Percentiles rank a stretch among this genome's conserved stretches.
Conservation (phyloP, 30 jellyfish, hydroid and myxozoan genomes). For the Aurelia coerulea region DNA sequence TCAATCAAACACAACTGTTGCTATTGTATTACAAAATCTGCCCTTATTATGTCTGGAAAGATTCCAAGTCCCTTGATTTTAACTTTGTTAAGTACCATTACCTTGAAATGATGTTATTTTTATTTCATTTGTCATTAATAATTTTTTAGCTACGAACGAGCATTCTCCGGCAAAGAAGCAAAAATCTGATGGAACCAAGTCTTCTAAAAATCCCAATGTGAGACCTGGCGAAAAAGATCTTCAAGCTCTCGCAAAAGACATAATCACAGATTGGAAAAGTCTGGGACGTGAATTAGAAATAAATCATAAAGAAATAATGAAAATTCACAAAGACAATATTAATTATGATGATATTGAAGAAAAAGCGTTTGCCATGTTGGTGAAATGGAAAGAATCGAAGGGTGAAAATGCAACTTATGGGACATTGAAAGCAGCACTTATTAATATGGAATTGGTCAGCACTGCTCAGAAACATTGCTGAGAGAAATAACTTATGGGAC, state of each 20-base stretch:
- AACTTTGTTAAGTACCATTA: too few species aligned
- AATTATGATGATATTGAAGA: slow-evolving; percentile 89
- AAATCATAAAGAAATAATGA: slow-evolving; percentile 49
- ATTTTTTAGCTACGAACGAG: neutral
- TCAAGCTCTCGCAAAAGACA: slow-evolving; percentile 73
- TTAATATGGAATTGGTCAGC: slow-evolving; percentile 48
- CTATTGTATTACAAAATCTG: too few species aligned
- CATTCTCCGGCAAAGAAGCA: slow-evolving; percentile 37
- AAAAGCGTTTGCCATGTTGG: slow-evolving; percentile 88
- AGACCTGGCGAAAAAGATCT: slow-evolving; percentile 78
- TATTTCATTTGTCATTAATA: too few species aligned
- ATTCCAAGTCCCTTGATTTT: too few species aligned
- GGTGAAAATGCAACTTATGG: slow-evolving; percentile 43
- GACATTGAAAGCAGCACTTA: slow-evolving; percentile 49
- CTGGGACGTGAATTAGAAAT: slow-evolving; percentile 82
- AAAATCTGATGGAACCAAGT: neutral
- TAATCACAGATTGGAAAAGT: slow-evolving; percentile 79
- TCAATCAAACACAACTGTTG: too few species aligned
- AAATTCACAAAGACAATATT: slow-evolving; percentile 85
- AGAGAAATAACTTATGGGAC: slow-evolving; percentile 11
- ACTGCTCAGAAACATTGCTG: slow-evolving; percentile 90
- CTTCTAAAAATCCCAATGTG: slow-evolving; percentile 1
- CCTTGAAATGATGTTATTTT: too few species aligned
- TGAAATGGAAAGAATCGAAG: slow-evolving; percentile 80
- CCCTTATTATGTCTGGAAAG: too few species aligned